Evolutionary conservation across 2,113 vertebrate genomes (phyloP).

Genomic region (Oenanthe melanoleuca): DNA sequence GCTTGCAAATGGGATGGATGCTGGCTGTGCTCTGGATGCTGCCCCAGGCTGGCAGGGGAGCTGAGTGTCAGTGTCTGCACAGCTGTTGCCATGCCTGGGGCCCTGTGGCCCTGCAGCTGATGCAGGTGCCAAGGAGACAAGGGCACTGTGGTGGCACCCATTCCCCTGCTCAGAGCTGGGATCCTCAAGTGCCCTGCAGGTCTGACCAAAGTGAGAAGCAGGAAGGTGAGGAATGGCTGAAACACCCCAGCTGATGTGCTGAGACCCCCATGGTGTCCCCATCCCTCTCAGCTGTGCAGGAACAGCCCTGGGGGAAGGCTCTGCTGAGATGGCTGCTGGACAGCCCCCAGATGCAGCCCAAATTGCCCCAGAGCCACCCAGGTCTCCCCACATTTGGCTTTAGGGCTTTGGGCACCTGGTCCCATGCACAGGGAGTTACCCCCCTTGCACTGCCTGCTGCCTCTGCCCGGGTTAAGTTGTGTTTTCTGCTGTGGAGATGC

Average conservation of each 20-base stretch:
- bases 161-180: background rate
- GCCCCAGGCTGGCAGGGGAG: background rate
- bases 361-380: background rate
- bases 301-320: background rate
- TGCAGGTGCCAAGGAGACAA: background rate
- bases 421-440: accelerated
- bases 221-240: background rate
- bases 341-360: background rate
- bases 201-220: background rate
- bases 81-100: accelerated
- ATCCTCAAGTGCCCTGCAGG: background rate
- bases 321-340: background rate
- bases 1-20: background rate
- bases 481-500: background rate
- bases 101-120: background rate
- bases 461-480: background rate
- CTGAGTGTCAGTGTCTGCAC: background rate
- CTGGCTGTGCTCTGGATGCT: background rate
- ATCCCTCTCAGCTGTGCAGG: background rate
- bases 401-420: background rate
- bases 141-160: accelerated
- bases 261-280: accelerated
- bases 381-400: background rate
- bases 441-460: background rate
- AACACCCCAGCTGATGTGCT: accelerated